These are phyloP conservation scores for Chloroceryle aenea DNA, from an alignment of 2,113 vertebrate genomes.

Conservation along the genomic window DNA sequence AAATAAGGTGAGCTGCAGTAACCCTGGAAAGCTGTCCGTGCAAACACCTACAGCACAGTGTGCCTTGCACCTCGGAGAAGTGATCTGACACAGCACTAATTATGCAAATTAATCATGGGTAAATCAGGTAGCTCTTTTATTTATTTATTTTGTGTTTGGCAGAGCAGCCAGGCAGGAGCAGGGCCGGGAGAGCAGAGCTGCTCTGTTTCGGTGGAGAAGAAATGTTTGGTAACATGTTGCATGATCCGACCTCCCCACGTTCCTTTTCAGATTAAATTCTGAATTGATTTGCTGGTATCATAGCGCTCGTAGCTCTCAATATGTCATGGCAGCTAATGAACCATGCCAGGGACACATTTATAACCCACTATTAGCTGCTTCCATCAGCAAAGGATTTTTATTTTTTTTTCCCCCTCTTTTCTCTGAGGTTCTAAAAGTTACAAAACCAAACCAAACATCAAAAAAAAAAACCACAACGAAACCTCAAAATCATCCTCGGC, in stretches of 20 bases:
- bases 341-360: not conserved
- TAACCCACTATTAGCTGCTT: not conserved
- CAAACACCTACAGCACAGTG: not conserved
- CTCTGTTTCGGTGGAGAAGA: not conserved
- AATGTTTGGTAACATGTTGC: not conserved
- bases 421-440: slow-evolving; percentile 30
- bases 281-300: slow-evolving; percentile 30
- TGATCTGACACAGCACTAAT: slow-evolving; percentile 5
- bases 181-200: not conserved
- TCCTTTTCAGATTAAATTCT: not conserved
- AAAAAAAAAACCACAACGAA: not conserved
- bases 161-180: not conserved
- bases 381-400: not conserved
- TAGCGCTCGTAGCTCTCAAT: not conserved
- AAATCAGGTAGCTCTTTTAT: not conserved
- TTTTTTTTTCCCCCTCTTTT: not conserved
- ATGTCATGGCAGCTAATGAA: slow-evolving; percentile 3
- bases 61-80: not conserved
- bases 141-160: slow-evolving; percentile 10
- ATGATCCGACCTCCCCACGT: not conserved
- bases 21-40: not conserved
- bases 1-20: not conserved
- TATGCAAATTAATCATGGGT: slow-evolving; percentile 59
- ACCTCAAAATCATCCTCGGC: not conserved
- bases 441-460: not conserved